phyloP scores from a whole-genome alignment of 1,140 invertebrate genomes.

The Hormaphis cornu region DNA sequence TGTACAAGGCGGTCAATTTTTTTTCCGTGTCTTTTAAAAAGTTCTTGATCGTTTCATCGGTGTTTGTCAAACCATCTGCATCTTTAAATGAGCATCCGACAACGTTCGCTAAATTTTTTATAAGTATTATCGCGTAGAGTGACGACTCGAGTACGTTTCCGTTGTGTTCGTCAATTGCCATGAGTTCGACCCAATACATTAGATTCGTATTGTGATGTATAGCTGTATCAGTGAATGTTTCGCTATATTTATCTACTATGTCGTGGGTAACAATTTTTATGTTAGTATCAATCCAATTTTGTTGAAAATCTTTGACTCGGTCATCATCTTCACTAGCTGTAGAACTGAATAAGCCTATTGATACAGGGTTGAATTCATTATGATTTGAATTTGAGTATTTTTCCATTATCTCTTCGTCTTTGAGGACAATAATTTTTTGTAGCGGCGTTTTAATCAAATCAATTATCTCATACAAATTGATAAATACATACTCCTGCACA shows the following conservation, averaged over 20 bases:
- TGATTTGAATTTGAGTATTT: not conserved
- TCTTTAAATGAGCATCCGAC: not conserved
- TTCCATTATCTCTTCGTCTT: not conserved
- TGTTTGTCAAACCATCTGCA: not conserved
- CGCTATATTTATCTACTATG: not conserved
- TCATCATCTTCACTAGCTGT: not conserved
- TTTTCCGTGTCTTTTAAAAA: not conserved
- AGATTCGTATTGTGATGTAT: not conserved
- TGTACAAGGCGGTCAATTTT: not conserved
- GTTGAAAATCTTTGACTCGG: not conserved
- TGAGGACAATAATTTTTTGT: not conserved
- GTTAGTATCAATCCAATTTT: not conserved
- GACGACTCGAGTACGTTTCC: not conserved
- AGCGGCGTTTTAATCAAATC: not conserved
- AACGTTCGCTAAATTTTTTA: not conserved
- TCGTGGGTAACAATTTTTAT: not conserved
- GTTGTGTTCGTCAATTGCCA: not conserved
- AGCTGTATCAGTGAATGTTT: not conserved
- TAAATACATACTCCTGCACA: not conserved
- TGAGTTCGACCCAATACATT: not conserved
- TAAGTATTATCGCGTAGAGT: not conserved
- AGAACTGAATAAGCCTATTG: not conserved
- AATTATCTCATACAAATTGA: not conserved
- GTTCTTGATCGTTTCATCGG: not conserved
- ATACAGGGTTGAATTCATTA: not conserved